Percentiles rank a stretch among this genome's conserved stretches.
Evolutionary conservation across 1,140 invertebrate genomes (phyloP).

Genomic region (Eriosoma lanigerum): DNA sequence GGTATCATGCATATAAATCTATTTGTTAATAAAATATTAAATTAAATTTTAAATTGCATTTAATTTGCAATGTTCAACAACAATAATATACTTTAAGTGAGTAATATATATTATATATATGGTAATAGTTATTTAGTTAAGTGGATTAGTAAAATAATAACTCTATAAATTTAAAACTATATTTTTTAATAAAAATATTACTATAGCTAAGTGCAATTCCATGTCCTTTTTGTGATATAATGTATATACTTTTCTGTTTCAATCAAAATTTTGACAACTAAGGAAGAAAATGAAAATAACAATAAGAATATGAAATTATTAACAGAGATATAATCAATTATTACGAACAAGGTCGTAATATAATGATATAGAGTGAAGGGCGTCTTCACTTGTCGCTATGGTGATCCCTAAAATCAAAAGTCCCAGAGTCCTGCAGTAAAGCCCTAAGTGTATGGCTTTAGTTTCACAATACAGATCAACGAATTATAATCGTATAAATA

Average conservation of each 20-base stretch:
- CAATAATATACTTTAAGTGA: no score
- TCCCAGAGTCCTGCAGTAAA: background rate
- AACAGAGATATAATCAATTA: conserved; percentile 27
- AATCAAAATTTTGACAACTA: background rate
- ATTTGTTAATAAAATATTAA: no score
- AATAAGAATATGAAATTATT: background rate
- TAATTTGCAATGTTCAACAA: background rate
- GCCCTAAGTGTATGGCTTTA: background rate
- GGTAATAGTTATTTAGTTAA: background rate
- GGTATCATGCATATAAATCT: no score
- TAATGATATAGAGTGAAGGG: conserved; percentile 39
- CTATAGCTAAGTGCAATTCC: background rate
- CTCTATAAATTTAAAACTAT: background rate
- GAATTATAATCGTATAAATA: background rate
- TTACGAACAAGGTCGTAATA: conserved; percentile 14
- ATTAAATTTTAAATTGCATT: background rate
- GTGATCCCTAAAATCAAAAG: conserved; percentile 20
- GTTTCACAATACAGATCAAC: conserved; percentile 13
- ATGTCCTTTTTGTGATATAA: background rate
- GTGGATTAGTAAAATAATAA: background rate
- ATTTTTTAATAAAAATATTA: background rate
- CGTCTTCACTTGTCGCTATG: conserved; percentile 34
- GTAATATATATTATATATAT: no score
- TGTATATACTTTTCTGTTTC: background rate
- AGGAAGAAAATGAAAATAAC: background rate